phyloP scores from a whole-genome alignment of 2,888 invertebrate genomes.

The Laothoe populi region DNA sequence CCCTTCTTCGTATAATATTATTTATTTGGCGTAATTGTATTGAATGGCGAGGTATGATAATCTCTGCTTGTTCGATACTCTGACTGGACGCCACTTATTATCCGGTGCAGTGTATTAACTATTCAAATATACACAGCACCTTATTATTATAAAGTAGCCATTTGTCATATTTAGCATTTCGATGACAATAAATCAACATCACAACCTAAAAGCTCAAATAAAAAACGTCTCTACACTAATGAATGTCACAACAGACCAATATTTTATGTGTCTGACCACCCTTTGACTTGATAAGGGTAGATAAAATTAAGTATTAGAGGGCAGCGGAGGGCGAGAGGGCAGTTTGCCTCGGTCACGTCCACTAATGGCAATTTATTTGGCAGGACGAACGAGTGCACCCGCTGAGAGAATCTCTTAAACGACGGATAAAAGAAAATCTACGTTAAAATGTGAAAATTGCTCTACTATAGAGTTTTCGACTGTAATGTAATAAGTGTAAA shows the following conservation, averaged over 20 bases:
- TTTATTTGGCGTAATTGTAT: too few relatives aligned
- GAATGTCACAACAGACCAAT: background rate
- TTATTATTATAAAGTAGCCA: too few relatives aligned
- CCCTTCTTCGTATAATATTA: too few relatives aligned
- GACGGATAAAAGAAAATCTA: background rate
- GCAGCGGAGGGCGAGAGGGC: constrained; percentile 23
- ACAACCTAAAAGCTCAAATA: too few relatives aligned
- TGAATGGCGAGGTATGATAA: too few relatives aligned
- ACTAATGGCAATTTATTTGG: constrained; percentile 46
- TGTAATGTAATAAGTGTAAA: background rate
- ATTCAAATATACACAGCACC: too few relatives aligned
- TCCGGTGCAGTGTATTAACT: too few relatives aligned
- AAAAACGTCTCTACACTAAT: background rate
- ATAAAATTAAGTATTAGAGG: constrained; percentile 11
- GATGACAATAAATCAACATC: too few relatives aligned
- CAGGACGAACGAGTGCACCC: constrained; percentile 24
- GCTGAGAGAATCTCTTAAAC: constrained; percentile 1
- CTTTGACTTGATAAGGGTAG: background rate
- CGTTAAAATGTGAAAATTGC: background rate
- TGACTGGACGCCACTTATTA: too few relatives aligned
- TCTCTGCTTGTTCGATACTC: too few relatives aligned
- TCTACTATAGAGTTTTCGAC: background rate
- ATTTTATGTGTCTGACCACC: constrained; percentile 4
- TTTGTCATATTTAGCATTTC: too few relatives aligned
- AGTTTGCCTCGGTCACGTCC: constrained; percentile 35